These are phyloP conservation scores for Emmelina monodactyla DNA, from an alignment of 2,888 invertebrate genomes.

Conservation along the genomic window DNA sequence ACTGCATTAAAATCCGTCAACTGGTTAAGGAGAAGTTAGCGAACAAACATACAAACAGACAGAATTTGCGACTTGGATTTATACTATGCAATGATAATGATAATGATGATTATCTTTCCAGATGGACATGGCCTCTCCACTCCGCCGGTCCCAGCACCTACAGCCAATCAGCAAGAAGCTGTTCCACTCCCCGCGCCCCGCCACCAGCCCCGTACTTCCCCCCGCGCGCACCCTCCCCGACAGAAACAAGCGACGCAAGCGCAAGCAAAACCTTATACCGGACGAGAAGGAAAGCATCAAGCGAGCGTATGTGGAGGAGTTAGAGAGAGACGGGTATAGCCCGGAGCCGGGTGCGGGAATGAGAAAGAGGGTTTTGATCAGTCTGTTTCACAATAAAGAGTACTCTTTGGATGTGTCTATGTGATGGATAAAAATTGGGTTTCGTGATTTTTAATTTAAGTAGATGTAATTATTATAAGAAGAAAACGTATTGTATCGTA, in stretches of 20 bases:
- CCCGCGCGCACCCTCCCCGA: slow-evolving; percentile 19
- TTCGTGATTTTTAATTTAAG: too few species aligned
- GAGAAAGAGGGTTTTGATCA: slow-evolving; percentile 39
- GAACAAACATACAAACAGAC: too few species aligned
- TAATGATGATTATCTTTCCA: slow-evolving; percentile 19
- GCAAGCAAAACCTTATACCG: slow-evolving; percentile 34
- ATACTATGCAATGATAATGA: too few species aligned
- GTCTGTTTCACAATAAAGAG: slow-evolving; percentile 44
- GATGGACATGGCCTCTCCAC: slow-evolving; percentile 47
- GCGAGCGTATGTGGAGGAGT: slow-evolving; percentile 37
- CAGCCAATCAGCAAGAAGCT: slow-evolving; percentile 44
- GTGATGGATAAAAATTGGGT: too few species aligned
- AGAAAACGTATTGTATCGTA: too few species aligned
- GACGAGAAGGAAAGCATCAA: slow-evolving; percentile 34
- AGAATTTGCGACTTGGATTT: too few species aligned
- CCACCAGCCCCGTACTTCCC: slow-evolving; percentile 20
- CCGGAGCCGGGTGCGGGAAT: slow-evolving; percentile 29
- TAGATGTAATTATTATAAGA: too few species aligned
- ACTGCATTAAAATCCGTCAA: too few species aligned
- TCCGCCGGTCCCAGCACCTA: slow-evolving; percentile 31
- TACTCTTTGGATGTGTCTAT: slow-evolving; percentile 34
- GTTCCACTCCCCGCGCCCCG: slow-evolving; percentile 38
- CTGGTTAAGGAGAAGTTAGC: too few species aligned
- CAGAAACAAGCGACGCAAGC: slow-evolving; percentile 27
- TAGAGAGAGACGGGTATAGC: slow-evolving; percentile 31